Percentiles rank a stretch among this genome's conserved stretches.
These are phyloP conservation scores for Thalassoma bifasciatum DNA, from an alignment of 2,113 vertebrate species.

Conservation along the genomic window DNA sequence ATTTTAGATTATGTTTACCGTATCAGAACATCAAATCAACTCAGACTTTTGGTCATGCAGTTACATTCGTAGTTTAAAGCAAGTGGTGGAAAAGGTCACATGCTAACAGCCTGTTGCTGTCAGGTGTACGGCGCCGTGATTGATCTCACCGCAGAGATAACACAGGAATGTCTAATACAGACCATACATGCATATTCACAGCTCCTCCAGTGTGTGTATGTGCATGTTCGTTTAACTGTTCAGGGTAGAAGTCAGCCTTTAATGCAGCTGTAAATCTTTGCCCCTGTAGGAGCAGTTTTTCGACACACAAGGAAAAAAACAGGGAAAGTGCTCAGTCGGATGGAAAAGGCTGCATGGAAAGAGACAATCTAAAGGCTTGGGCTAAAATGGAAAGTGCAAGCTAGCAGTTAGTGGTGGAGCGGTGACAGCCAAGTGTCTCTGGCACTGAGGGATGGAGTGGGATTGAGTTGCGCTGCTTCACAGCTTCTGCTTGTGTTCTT, in stretches of 20 bases:
- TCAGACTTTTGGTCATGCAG: not conserved
- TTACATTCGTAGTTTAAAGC: conserved; percentile 10
- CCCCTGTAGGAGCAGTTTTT: conserved; percentile 33
- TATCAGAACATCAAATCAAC: not conserved
- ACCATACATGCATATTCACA: conserved; percentile 3
- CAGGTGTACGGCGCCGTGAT: conserved; percentile 4
- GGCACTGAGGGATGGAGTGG: conserved; percentile 23
- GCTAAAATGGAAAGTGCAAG: conserved; percentile 58
- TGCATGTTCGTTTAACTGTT: not conserved
- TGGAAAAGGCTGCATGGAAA: conserved; percentile 47
- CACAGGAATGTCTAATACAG: not conserved
- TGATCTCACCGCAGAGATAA: conserved; percentile 26
- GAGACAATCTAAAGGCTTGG: conserved; percentile 26
- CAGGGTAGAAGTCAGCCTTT: conserved; percentile 6
- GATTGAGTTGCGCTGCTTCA: conserved; percentile 53
- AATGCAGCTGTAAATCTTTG: conserved; percentile 29
- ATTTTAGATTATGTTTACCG: too few species aligned
- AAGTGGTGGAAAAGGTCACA: conserved; percentile 3
- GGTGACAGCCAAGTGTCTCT: conserved; percentile 71
- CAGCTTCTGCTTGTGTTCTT: conserved; percentile 34
- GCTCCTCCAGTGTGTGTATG: not conserved
- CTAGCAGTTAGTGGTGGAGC: conserved; percentile 73
- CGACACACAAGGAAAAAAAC: conserved; percentile 45
- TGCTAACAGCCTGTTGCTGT: conserved; percentile 12
- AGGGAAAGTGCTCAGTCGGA: conserved; percentile 12